phyloP scores from a whole-genome alignment of 2,888 invertebrate species.

The Ametastegia equiseti region DNA sequence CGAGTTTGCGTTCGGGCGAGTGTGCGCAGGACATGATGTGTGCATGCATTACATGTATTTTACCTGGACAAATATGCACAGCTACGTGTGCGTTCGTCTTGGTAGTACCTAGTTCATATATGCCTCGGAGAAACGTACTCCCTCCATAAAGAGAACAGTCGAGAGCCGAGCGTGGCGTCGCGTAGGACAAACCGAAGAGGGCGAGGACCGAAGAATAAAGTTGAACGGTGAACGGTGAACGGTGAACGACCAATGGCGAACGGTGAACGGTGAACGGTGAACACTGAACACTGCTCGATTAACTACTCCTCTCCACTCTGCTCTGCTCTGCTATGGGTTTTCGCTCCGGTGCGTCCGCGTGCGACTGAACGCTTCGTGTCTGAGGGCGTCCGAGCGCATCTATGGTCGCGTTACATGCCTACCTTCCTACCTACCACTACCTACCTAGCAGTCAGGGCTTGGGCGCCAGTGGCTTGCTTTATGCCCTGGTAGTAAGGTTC shows the following conservation, averaged over 20 bases:
- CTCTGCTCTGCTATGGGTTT: too few relatives aligned
- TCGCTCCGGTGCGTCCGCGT: constrained; percentile 58
- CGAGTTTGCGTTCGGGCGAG: not conserved
- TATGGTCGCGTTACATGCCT: constrained; percentile 29
- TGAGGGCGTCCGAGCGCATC: constrained; percentile 46
- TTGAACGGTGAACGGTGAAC: constrained; percentile 37
- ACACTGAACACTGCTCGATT: constrained; percentile 65
- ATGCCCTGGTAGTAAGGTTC: constrained; percentile 26
- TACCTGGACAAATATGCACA: not conserved
- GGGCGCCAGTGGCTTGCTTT: constrained; percentile 31
- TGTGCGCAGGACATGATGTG: constrained; percentile 4
- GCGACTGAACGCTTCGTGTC: constrained; percentile 39
- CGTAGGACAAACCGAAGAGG: not conserved
- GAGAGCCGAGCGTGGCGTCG: constrained; percentile 17
- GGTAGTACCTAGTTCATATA: not conserved
- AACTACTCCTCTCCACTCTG: too few relatives aligned
- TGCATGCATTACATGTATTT: too few relatives aligned
- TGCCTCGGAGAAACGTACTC: constrained; percentile 29
- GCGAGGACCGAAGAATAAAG: constrained; percentile 37
- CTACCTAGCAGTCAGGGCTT: not conserved
- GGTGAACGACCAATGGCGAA: not conserved
- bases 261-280: constrained; percentile 12
- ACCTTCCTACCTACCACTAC: too few relatives aligned
- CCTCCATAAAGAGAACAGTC: constrained; percentile 33
- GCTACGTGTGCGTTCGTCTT: not conserved